Percentiles rank a stretch among this genome's conserved stretches.
These are phyloP conservation scores for Liodrosophila aerea DNA, from an alignment of 2,888 invertebrate species.

Conservation along the genomic window DNA sequence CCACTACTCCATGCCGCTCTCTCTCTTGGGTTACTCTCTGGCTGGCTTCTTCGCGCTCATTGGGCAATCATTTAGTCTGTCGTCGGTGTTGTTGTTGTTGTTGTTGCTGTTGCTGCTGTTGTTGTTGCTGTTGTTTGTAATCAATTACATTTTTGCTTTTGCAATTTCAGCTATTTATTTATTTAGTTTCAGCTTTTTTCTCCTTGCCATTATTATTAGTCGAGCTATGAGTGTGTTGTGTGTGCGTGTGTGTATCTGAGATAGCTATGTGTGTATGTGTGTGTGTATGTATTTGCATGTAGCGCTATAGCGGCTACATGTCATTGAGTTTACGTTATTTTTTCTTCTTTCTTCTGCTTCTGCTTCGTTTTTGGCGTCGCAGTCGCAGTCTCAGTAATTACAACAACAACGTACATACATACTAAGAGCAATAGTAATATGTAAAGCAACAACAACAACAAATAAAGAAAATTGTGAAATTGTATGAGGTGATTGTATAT, in stretches of 20 bases:
- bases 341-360: slow-evolving; percentile 47
- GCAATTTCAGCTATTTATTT: slow-evolving; percentile 77
- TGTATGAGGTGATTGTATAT: slow-evolving; percentile 44
- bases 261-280: slow-evolving; percentile 18
- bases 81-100: slow-evolving; percentile 30
- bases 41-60: slow-evolving; percentile 53
- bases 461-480: slow-evolving; percentile 71
- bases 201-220: slow-evolving; percentile 68
- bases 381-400: slow-evolving; percentile 63
- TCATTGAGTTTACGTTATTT: slow-evolving; percentile 61
- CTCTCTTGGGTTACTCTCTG: neutral
- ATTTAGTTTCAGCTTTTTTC: slow-evolving; percentile 75
- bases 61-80: slow-evolving; percentile 76
- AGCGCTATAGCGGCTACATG: slow-evolving; percentile 32
- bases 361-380: slow-evolving; percentile 53
- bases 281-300: slow-evolving; percentile 27
- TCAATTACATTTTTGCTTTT: slow-evolving; percentile 77
- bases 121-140: slow-evolving; percentile 57
- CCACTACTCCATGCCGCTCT: slow-evolving; percentile 1
- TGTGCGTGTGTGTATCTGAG: slow-evolving; percentile 7
- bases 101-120: slow-evolving; percentile 26
- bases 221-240: slow-evolving; percentile 50
- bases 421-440: slow-evolving; percentile 75
- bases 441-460: slow-evolving; percentile 45
- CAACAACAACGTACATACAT: slow-evolving; percentile 78